Percentiles rank a stretch among this genome's conserved stretches.
Conservation (phyloP, 2,113 vertebrate species). For the Pangasianodon hypophthalmus region DNA sequence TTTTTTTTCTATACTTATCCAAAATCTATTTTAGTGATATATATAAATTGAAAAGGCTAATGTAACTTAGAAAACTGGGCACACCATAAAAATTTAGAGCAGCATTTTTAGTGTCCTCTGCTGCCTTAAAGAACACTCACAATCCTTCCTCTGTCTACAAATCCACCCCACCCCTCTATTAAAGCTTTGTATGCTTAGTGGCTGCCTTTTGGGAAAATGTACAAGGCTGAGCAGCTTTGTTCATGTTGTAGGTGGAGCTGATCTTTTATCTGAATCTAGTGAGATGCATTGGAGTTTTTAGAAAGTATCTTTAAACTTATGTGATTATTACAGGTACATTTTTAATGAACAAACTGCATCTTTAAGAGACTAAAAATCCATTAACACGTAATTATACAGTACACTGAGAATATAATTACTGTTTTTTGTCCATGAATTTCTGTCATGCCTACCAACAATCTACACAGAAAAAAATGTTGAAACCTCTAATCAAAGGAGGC, state of each 20-base stretch:
- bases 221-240: neutral
- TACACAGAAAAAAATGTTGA: conserved; percentile 9
- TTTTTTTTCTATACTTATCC: neutral
- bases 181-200: neutral
- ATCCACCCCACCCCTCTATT: neutral
- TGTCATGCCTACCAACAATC: conserved; percentile 55
- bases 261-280: neutral
- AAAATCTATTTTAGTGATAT: neutral
- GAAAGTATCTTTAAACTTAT: neutral
- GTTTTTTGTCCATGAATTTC: conserved; percentile 42
- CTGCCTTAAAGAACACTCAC: neutral
- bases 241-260: neutral
- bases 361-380: neutral
- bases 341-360: neutral
- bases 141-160: neutral
- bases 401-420: conserved; percentile 58
- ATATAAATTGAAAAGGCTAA: neutral
- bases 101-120: neutral
- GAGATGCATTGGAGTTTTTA: neutral
- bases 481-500: conserved; percentile 4
- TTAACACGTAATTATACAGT: neutral
- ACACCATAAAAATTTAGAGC: no score
- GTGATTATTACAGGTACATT: neutral
- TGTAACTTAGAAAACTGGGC: neutral
- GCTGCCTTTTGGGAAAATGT: neutral